phyloP scores from a whole-genome alignment of 1,140 invertebrate genomes.

The Sarcophaga peregrina region DNA sequence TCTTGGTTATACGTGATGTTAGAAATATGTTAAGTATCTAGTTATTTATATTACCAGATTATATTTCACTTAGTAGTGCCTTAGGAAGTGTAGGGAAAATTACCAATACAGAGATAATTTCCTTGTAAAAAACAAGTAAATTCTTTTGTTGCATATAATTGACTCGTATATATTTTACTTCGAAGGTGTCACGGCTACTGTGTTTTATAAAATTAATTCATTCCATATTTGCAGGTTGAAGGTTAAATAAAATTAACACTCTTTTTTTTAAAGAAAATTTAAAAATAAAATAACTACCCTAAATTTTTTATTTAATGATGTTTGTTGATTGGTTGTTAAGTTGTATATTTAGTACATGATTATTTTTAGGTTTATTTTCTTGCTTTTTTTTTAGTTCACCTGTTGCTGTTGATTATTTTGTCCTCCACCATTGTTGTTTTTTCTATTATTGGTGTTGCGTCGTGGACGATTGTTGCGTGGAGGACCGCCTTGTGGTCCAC shows the following conservation, averaged over 20 bases:
- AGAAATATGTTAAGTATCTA: too few species aligned
- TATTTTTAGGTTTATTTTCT: conserved; percentile 25
- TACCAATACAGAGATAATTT: too few species aligned
- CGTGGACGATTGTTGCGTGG: conserved; percentile 54
- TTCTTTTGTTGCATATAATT: too few species aligned
- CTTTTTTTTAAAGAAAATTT: not conserved
- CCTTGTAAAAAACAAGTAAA: too few species aligned
- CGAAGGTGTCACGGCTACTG: too few species aligned
- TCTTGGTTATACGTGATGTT: too few species aligned
- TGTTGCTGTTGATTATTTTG: conserved; percentile 61
- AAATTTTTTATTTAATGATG: not conserved
- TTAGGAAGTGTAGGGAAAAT: too few species aligned
- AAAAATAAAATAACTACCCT: not conserved
- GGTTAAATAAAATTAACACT: too few species aligned
- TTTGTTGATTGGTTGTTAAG: not conserved
- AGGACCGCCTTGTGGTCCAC: conserved; percentile 43
- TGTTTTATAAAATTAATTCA: not conserved
- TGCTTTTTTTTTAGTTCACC: conserved; percentile 56
- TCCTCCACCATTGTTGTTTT: conserved; percentile 60
- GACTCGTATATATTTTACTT: too few species aligned
- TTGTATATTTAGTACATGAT: conserved; percentile 33
- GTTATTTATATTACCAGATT: too few species aligned
- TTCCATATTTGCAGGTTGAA: conserved; percentile 15
- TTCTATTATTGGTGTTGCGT: conserved; percentile 55
- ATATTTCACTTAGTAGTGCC: too few species aligned